phyloP scores from a whole-genome alignment of 2,888 invertebrate species.

The Drosophila neotestacea region DNA sequence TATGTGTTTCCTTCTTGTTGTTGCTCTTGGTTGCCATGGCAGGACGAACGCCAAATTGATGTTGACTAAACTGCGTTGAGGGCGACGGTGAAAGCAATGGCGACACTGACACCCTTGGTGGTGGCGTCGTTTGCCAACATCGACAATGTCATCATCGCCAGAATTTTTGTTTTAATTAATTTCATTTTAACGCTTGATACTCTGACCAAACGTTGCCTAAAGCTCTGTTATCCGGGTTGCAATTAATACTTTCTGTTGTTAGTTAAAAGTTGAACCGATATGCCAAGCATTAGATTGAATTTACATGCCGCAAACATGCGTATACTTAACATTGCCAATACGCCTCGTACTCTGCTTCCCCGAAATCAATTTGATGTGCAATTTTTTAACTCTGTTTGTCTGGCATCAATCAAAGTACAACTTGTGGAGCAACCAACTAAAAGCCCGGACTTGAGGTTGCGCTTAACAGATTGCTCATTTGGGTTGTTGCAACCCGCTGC shows the following conservation, averaged over 20 bases:
- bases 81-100: constrained; percentile 21
- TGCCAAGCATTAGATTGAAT: constrained; percentile 43
- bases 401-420: constrained; percentile 14
- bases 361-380: constrained; percentile 30
- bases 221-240: constrained; percentile 3
- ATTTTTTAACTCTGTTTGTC: not conserved
- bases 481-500: constrained; percentile 44
- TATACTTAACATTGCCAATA: constrained; percentile 19
- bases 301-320: constrained; percentile 27
- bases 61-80: constrained; percentile 60
- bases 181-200: constrained; percentile 61
- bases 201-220: constrained; percentile 35
- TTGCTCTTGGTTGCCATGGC: constrained; percentile 35
- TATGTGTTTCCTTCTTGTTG: not conserved
- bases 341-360: constrained; percentile 9
- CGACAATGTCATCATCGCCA: constrained; percentile 53
- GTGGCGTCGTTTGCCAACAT: constrained; percentile 35
- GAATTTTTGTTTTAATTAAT: constrained; percentile 74
- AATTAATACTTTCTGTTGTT: constrained; percentile 34
- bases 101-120: constrained; percentile 35
- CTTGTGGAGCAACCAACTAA: constrained; percentile 11
- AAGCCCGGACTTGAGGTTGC: constrained; percentile 28
- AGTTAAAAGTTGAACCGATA: constrained; percentile 25
- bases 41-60: constrained; percentile 46
- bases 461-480: constrained; percentile 37